Conservation (phyloP, 2,888 invertebrate genomes). For the Phaonia tiefii region DNA sequence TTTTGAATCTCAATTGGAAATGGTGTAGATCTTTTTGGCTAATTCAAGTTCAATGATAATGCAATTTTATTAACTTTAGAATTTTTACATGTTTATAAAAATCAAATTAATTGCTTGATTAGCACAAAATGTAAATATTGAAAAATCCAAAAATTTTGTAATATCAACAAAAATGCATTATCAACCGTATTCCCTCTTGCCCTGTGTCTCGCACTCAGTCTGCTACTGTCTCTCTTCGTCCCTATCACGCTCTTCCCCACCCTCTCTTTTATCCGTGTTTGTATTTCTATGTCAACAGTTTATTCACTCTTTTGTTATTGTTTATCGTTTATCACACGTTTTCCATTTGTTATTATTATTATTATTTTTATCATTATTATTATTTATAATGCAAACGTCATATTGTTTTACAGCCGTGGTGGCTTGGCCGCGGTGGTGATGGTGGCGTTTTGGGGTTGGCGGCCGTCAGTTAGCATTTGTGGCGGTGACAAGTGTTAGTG, state of each 20-base stretch:
- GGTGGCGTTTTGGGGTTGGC: no score
- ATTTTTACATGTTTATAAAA: no score
- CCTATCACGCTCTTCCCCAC: no score
- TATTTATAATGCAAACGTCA: slow-evolving; percentile 13
- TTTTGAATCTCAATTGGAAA: no score
- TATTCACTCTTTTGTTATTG: slow-evolving; percentile 30
- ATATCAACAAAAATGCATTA: neutral
- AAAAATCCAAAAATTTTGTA: slow-evolving; percentile 16
- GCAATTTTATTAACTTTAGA: no score
- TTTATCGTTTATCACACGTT: neutral
- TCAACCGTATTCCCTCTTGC: no score
- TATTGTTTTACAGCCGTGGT: slow-evolving; percentile 7
- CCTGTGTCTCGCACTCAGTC: no score
- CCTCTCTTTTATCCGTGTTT: neutral
- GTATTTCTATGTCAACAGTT: slow-evolving; percentile 19
- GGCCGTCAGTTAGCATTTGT: no score
- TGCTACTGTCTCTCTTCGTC: no score
- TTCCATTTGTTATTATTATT: neutral
- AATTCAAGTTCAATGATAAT: no score
- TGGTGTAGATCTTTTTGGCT: no score
- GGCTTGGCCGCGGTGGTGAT: neutral
- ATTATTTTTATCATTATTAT: neutral
- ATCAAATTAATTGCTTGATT: neutral
- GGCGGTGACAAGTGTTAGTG: no score
- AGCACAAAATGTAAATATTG: neutral